Base-by-base conservation (phyloP, 1,140 invertebrate genomes). In the Plectrocnemia conspersa region DNA sequence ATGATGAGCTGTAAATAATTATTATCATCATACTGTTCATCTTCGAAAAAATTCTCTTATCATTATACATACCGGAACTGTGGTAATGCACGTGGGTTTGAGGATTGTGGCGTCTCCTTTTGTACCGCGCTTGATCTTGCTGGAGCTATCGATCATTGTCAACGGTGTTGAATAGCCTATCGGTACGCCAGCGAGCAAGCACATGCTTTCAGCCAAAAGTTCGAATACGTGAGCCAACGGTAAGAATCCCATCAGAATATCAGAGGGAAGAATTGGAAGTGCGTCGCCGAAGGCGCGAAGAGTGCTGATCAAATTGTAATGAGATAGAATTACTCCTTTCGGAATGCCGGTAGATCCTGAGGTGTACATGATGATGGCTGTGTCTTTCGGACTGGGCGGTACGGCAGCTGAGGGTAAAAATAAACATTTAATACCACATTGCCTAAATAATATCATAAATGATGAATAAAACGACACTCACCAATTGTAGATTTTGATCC, bases 171-270 rank as follows among this genome's bases (percentile, higher is more conserved):
- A 97, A 72, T 98, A 99, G 5, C 96, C 97, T 68, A 99, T 95
- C 3, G 86, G 81, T n/a, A 95, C 84, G 21, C 95, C 73, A n/a
- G 77, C 81, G 32, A 86, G 70, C 29, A 87, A 74, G 63, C 85
- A 86, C 10, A 85, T 78, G 61, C 79, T 84, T 65, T 89, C 88
- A 7, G 84, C 83, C 40, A 93, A 79, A 33, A 99, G 77, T 74
- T 99, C 97, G 62, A 98, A 89, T 1, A 99, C 95, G 74, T 99
- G 97, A 33, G 97, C 97, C 40, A 98, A 76, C 9, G 97, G 97
- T 48, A 99, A 77, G 73, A 97, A 99, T 29, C 90, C 96, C 67
- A 98, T 86, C 62, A 97, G 90, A 11, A 89, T 77, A 67, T 99
- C 95, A 54, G 83, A 79, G 0, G 80, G 69, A 66, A 70, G 77